Percentiles rank a stretch among this genome's conserved stretches.
Evolutionary conservation across 1,140 invertebrate species (phyloP).

Genomic region (Apis mellifera): DNA sequence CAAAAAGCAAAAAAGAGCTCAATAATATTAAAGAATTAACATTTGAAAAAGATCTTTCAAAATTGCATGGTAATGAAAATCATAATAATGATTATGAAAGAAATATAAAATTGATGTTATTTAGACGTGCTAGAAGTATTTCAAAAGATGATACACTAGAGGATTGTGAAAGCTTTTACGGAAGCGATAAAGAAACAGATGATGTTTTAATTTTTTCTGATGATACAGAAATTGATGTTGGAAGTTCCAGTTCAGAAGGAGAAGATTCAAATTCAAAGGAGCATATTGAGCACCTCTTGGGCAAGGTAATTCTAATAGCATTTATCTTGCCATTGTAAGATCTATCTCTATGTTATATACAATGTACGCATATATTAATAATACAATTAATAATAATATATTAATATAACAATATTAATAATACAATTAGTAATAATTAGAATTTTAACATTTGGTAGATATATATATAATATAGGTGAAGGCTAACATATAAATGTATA

Average conservation of each 20-base stretch:
- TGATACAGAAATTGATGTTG: conserved; percentile 81
- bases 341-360: conserved; percentile 11
- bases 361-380: conserved; percentile 7
- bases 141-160: conserved; percentile 73
- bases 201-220: conserved; percentile 88
- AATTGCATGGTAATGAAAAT: conserved; percentile 60
- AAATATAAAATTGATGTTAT: conserved; percentile 58
- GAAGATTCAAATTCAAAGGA: conserved; percentile 72
- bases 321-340: conserved; percentile 28
- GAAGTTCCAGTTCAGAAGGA: conserved; percentile 77
- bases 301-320: conserved; percentile 73
- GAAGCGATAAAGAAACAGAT: conserved; percentile 85
- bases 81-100: conserved; percentile 57
- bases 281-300: conserved; percentile 73
- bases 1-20: conserved; percentile 10
- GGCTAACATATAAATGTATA: conserved; percentile 8
- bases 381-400: conserved; percentile 1
- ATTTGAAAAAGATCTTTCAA: conserved; percentile 66
- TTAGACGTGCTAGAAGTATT: conserved; percentile 64
- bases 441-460: conserved; percentile 17
- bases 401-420: conserved; percentile 26
- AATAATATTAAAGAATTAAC: conserved; percentile 41
- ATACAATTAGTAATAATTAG: conserved; percentile 22
- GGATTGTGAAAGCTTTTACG: conserved; percentile 84
- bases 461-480: conserved; percentile 23